Percentiles rank a stretch among this genome's conserved stretches.
Evolutionary conservation across 2,113 vertebrate genomes (phyloP).

Genomic region (Pristiophorus japonicus): DNA sequence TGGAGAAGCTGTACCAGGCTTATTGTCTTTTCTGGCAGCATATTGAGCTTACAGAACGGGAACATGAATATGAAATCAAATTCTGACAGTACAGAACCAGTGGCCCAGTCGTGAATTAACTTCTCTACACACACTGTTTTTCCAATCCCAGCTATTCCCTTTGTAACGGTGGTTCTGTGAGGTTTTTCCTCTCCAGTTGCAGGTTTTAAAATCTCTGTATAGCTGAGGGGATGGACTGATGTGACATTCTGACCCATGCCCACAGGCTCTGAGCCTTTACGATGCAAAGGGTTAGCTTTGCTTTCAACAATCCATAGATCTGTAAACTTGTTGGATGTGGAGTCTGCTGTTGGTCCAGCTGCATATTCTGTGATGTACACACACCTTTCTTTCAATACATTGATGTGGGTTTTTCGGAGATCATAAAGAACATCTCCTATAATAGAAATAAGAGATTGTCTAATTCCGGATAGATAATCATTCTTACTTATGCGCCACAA

Average conservation of each 20-base stretch:
- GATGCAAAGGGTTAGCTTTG: not conserved
- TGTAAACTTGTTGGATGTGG: not conserved
- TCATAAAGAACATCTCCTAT: not conserved
- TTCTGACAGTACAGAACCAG: constrained; percentile 48
- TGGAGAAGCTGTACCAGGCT: constrained; percentile 49
- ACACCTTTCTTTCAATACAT: constrained; percentile 16
- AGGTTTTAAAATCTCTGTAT: not conserved
- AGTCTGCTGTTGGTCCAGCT: not conserved
- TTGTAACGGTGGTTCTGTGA: not conserved
- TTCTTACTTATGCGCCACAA: not conserved
- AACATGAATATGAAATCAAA: constrained; percentile 52
- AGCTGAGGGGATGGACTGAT: not conserved
- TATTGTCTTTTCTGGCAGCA: constrained; percentile 34
- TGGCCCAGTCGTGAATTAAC: constrained; percentile 50
- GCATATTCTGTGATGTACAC: not conserved
- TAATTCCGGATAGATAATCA: not conserved
- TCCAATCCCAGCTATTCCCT: constrained; percentile 33
- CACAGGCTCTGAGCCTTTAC: not conserved
- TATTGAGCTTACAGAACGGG: constrained; percentile 47
- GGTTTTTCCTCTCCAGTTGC: not conserved
- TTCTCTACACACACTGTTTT: constrained; percentile 12
- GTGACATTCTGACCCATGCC: not conserved
- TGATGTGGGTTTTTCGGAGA: constrained; percentile 4
- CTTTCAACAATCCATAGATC: constrained; percentile 23
- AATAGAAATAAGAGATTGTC: not conserved